phyloP scores from a whole-genome alignment of 1,140 invertebrate genomes.

The Stegodyphus dumicola region DNA sequence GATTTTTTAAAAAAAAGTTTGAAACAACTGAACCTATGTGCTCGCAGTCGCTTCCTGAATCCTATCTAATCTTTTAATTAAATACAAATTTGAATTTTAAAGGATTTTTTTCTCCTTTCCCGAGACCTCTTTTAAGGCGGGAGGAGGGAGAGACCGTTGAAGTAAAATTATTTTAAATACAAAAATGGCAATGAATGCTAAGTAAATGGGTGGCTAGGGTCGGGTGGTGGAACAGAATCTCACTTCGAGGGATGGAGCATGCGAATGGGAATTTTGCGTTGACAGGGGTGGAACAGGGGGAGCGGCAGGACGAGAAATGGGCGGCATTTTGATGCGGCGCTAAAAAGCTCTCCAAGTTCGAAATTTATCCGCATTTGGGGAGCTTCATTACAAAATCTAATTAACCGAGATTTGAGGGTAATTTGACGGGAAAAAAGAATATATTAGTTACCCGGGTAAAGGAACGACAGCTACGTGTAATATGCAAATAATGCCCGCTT shows the following conservation, averaged over 20 bases:
- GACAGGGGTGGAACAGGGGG: not conserved
- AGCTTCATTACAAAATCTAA: slow-evolving; percentile 15
- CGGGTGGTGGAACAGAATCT: not conserved
- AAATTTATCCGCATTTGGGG: not conserved
- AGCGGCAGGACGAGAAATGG: slow-evolving; percentile 3
- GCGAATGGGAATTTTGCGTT: not conserved
- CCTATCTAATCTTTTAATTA: too few relatives aligned
- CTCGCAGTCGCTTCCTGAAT: too few relatives aligned
- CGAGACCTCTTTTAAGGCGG: too few relatives aligned
- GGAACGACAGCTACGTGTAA: not conserved
- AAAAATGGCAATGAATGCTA: not conserved
- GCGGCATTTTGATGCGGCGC: slow-evolving; percentile 12
- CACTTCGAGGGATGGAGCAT: not conserved
- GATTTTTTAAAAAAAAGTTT: too few relatives aligned
- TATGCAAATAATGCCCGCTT: slow-evolving; percentile 3
- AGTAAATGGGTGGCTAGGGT: not conserved
- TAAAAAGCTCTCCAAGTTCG: not conserved
- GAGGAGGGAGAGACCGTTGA: too few relatives aligned
- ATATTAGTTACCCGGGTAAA: not conserved
- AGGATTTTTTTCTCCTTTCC: too few relatives aligned
- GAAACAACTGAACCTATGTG: too few relatives aligned
- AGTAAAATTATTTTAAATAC: too few relatives aligned
- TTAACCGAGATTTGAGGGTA: not conserved
- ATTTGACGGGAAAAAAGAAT: not conserved
- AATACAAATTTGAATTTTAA: too few relatives aligned